phyloP scores from a whole-genome alignment of 2,888 invertebrate species.

The Graphium colonna region DNA sequence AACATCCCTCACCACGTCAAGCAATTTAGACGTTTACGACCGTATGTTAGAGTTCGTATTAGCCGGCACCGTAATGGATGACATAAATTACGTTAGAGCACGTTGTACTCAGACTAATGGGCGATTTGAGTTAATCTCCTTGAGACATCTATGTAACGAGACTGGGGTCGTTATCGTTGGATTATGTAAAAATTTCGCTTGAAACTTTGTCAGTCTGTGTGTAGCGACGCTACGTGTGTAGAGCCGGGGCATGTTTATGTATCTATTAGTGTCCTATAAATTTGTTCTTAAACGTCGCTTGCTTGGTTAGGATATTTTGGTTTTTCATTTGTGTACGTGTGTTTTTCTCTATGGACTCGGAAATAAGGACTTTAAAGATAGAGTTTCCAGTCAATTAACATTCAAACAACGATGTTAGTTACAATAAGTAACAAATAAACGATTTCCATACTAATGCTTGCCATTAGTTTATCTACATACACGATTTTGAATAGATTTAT shows the following conservation, averaged over 20 bases:
- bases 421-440: background rate
- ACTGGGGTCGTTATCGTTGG: slow-evolving; percentile 41
- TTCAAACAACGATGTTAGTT: too few species aligned
- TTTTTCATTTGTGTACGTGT: too few species aligned
- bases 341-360: too few species aligned
- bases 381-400: too few species aligned
- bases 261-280: background rate
- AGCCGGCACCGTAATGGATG: slow-evolving; percentile 9
- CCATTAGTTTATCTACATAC: too few species aligned
- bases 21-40: slow-evolving; percentile 6
- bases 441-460: background rate
- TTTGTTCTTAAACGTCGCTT: background rate
- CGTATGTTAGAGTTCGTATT: slow-evolving; percentile 19
- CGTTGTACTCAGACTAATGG: slow-evolving; percentile 43
- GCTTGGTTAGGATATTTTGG: too few species aligned
- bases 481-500: too few species aligned
- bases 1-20: background rate
- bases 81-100: slow-evolving; percentile 21
- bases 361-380: too few species aligned
- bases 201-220: background rate
- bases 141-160: slow-evolving; percentile 53
- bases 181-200: slow-evolving; percentile 41
- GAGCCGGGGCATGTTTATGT: background rate
- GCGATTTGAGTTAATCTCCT: slow-evolving; percentile 54
- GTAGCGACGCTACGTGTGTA: background rate